Conservation (phyloP, 2,888 invertebrate genomes). For the Dryococelus australis region DNA sequence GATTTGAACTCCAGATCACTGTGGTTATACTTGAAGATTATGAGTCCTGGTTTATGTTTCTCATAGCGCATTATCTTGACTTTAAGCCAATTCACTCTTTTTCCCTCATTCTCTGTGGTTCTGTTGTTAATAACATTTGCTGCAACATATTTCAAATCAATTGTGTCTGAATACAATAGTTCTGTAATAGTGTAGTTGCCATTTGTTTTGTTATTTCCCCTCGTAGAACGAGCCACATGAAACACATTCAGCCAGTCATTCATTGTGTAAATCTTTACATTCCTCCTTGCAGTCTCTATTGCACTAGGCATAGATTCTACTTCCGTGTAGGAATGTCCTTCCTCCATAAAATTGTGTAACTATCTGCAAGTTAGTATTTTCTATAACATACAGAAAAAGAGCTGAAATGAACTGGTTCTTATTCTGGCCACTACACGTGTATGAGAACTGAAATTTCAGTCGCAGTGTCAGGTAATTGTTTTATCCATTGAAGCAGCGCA, state of each 20-base stretch:
- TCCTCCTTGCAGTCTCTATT: background rate
- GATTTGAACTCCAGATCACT: background rate
- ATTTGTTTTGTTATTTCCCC: background rate
- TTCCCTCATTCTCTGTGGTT: background rate
- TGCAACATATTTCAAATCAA: background rate
- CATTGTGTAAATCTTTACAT: background rate
- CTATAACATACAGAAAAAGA: background rate
- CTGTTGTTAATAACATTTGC: background rate
- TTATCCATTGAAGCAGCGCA: background rate
- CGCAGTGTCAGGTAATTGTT: background rate
- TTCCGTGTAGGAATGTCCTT: background rate
- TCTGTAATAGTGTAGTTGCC: background rate
- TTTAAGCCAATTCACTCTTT: no score
- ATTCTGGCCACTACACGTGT: conserved; percentile 5
- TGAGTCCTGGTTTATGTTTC: no score
- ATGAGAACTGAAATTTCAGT: background rate
- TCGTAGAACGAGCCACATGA: background rate
- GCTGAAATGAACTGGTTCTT: background rate
- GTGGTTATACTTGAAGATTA: no score
- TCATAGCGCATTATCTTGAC: no score
- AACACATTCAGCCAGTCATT: background rate
- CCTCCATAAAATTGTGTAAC: background rate
- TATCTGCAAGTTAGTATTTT: no score
- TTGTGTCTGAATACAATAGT: background rate
- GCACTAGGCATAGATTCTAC: background rate